These are phyloP conservation scores for Amphiprion clarkii DNA, from an alignment of 2,797 vertebrate species.

Conservation along the genomic window DNA sequence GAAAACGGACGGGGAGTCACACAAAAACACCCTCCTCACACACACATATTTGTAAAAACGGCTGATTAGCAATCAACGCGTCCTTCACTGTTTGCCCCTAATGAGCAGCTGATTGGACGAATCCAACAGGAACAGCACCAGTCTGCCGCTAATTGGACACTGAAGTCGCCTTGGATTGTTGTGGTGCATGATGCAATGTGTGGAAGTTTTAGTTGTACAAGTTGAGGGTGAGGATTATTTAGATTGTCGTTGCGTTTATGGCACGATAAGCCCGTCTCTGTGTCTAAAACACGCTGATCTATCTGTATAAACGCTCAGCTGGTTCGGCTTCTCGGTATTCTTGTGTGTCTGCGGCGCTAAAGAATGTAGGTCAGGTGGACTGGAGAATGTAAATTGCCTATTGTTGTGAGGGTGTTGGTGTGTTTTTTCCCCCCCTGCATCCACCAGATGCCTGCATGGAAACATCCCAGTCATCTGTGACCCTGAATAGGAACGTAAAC, in stretches of 20 bases:
- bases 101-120: slow-evolving; percentile 59
- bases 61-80: slow-evolving; percentile 67
- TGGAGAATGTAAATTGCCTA: slow-evolving; percentile 51
- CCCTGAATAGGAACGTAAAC: not conserved
- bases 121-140: no score
- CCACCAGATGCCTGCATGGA: slow-evolving; percentile 7
- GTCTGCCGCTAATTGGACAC: slow-evolving; percentile 35
- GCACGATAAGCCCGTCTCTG: no score
- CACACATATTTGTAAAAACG: slow-evolving; percentile 33
- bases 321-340: no score
- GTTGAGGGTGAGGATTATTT: no score
- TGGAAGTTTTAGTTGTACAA: no score
- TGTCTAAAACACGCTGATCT: no score
- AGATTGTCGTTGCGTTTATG: no score
- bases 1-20: slow-evolving; percentile 54
- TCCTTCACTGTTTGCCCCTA: slow-evolving; percentile 60
- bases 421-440: not conserved
- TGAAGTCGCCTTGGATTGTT: slow-evolving; percentile 23
- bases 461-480: slow-evolving; percentile 9
- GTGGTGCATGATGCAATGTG: slow-evolving; percentile 1
- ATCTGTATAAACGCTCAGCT: no score
- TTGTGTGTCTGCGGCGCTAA: not conserved
- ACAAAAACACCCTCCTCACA: slow-evolving; percentile 18
- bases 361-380: slow-evolving; percentile 69
- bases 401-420: slow-evolving; percentile 15